phyloP scores from a whole-genome alignment of 2,113 vertebrate species.

The Myotis davidii region DNA sequence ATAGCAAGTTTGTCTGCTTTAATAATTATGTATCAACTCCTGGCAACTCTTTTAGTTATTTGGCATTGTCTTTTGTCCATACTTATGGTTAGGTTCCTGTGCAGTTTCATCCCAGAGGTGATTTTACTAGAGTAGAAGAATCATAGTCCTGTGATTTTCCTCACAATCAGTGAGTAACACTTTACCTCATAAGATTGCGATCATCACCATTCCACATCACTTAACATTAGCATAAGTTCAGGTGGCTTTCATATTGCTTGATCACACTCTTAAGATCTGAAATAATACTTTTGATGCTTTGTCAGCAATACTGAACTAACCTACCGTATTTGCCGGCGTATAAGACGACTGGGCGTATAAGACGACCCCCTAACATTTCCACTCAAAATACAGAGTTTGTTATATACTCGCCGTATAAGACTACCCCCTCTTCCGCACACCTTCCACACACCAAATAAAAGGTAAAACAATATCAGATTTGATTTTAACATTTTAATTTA shows the following conservation, averaged over 20 bases:
- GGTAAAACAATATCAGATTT: too few species aligned
- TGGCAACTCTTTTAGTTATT: slow-evolving; percentile 47
- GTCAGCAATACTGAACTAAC: slow-evolving; percentile 19
- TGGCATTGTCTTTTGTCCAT: slow-evolving; percentile 65
- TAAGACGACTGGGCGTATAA: too few species aligned
- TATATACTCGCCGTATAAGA: too few species aligned
- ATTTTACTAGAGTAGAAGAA: slow-evolving; percentile 41
- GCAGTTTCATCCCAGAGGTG: slow-evolving; percentile 47
- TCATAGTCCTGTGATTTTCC: slow-evolving; percentile 54
- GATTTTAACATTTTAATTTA: too few species aligned
- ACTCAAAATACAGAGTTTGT: too few species aligned
- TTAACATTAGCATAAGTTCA: slow-evolving; percentile 44
- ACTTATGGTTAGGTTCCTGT: slow-evolving; percentile 33
- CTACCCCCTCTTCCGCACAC: too few species aligned
- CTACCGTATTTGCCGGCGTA: too few species aligned
- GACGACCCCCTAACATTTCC: too few species aligned
- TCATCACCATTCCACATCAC: slow-evolving; percentile 59
- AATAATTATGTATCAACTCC: slow-evolving; percentile 41
- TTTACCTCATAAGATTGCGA: neutral
- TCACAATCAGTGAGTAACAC: slow-evolving; percentile 17
- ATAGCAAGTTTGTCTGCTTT: slow-evolving; percentile 42
- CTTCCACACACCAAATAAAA: too few species aligned
- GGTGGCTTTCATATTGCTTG: slow-evolving; percentile 29
- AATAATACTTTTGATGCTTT: slow-evolving; percentile 45
- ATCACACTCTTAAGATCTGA: neutral